phyloP scores from a whole-genome alignment of 2,888 invertebrate species.

The Griposia aprilina region DNA sequence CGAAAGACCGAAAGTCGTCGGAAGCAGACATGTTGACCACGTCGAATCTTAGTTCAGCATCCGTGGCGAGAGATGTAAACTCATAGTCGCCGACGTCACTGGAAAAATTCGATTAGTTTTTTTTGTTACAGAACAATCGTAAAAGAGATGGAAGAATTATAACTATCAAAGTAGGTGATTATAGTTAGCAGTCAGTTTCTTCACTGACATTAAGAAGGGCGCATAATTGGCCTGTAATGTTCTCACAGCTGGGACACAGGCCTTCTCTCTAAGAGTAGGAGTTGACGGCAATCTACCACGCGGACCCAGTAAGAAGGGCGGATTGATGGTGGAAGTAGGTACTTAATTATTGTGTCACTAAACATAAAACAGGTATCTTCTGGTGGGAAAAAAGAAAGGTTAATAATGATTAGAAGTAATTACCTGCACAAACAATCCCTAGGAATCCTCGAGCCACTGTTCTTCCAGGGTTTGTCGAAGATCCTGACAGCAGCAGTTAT shows the following conservation, averaged over 20 bases:
- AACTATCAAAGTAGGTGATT: not conserved
- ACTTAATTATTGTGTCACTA: not conserved
- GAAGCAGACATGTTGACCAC: conserved; percentile 95
- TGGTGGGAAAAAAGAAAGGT: not conserved
- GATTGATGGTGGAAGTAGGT: not conserved
- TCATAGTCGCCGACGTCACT: conserved; percentile 91
- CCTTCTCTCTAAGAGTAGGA: not conserved
- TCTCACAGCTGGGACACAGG: not conserved
- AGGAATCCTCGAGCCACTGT: conserved; percentile 91
- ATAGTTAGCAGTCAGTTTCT: not conserved
- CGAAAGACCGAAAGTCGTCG: conserved; percentile 96
- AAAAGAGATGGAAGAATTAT: not conserved
- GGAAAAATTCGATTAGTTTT: conserved; percentile 55
- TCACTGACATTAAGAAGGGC: not conserved
- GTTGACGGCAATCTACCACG: not conserved
- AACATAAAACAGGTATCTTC: too few relatives aligned
- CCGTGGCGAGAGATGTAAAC: conserved; percentile 94
- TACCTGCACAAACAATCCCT: conserved; percentile 95
- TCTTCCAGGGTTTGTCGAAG: conserved; percentile 94
- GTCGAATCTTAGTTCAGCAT: conserved; percentile 95
- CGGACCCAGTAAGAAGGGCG: not conserved
- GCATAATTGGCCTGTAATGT: not conserved
- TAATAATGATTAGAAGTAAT: not conserved
- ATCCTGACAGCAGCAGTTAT: conserved; percentile 93
- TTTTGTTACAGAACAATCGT: not conserved